These are phyloP conservation scores for Drosophila mulleri DNA, from an alignment of 2,888 invertebrate species.

Conservation along the genomic window DNA sequence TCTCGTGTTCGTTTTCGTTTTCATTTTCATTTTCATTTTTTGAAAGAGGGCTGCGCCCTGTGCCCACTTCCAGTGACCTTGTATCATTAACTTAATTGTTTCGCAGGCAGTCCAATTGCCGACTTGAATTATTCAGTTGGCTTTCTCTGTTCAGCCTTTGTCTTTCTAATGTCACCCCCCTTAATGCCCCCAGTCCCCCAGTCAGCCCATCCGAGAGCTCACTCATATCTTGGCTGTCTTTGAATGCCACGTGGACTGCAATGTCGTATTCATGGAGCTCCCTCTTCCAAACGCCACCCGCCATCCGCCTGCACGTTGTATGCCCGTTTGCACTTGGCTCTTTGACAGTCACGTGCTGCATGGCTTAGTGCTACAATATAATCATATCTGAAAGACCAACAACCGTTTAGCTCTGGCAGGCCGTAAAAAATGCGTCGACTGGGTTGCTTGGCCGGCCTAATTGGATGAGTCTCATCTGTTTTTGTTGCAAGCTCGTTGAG, in stretches of 20 bases:
- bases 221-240: constrained; percentile 23
- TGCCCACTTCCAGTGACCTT: constrained; percentile 77
- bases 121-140: constrained; percentile 77
- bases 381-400: constrained; percentile 30
- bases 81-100: constrained; percentile 81
- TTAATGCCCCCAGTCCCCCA: not conserved
- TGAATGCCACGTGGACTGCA: constrained; percentile 33
- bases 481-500: constrained; percentile 4
- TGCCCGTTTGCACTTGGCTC: constrained; percentile 24
- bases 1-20: constrained; percentile 11
- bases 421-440: constrained; percentile 14
- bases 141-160: constrained; percentile 49
- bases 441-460: constrained; percentile 19
- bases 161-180: constrained; percentile 45
- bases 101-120: constrained; percentile 72
- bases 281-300: not conserved
- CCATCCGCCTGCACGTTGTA: constrained; percentile 46
- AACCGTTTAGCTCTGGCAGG: constrained; percentile 18
- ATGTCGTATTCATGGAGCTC: constrained; percentile 28
- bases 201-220: constrained; percentile 8
- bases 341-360: constrained; percentile 64
- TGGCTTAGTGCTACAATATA: constrained; percentile 61
- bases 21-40: constrained; percentile 16
- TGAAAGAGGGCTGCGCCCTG: constrained; percentile 14
- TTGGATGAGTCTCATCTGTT: constrained; percentile 33